These are phyloP conservation scores for Tupiocoris notatus DNA, from an alignment of 2,888 invertebrate genomes.

Conservation along the genomic window DNA sequence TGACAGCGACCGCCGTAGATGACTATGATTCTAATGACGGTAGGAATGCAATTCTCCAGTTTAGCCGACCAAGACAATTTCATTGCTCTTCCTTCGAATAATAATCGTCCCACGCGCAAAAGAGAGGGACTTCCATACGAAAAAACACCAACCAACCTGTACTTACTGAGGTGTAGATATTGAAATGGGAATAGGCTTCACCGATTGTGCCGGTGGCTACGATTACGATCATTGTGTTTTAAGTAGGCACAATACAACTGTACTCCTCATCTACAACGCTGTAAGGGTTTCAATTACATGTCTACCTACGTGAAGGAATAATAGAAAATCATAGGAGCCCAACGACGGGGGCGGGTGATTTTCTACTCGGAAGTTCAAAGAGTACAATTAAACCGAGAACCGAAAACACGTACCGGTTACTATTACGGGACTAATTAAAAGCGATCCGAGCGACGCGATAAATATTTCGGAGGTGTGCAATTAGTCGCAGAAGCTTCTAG, in stretches of 20 bases:
- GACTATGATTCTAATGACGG: neutral
- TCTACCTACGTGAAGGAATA: neutral
- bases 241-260: no score
- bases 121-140: neutral
- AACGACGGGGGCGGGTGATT: neutral
- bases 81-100: neutral
- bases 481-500: neutral
- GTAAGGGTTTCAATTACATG: neutral
- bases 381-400: neutral
- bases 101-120: neutral
- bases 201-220: no score
- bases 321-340: neutral
- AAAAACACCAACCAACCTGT: neutral
- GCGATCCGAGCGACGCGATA: neutral
- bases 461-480: neutral
- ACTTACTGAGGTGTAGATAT: neutral
- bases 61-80: neutral
- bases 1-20: neutral
- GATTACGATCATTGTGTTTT: no score
- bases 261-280: neutral
- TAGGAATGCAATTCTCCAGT: neutral
- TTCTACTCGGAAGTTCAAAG: neutral
- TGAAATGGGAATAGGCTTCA: neutral
- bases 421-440: neutral
- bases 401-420: neutral